Evolutionary conservation across 2,888 invertebrate species (phyloP).

Genomic region (Itoplectis maculator): DNA sequence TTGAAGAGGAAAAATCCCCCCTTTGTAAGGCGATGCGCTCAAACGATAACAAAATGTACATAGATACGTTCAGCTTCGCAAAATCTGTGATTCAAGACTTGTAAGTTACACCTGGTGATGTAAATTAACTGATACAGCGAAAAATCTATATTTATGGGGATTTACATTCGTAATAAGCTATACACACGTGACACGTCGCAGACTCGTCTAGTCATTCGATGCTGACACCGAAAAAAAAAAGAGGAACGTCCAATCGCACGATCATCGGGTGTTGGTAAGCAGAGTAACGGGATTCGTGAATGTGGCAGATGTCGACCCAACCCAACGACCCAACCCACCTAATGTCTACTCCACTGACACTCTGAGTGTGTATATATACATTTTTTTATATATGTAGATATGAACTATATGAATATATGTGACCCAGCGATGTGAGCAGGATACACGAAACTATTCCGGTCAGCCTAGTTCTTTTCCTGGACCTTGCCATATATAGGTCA

Average conservation of each 20-base stretch:
- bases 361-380: too few relatives aligned
- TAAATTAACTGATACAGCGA: not conserved
- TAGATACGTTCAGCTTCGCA: not conserved
- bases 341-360: conserved; percentile 57
- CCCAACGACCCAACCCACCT: conserved; percentile 73
- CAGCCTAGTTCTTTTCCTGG: conserved; percentile 69
- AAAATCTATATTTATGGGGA: not conserved
- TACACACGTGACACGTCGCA: not conserved
- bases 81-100: too few relatives aligned
- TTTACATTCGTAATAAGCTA: conserved; percentile 1
- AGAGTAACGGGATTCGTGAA: conserved; percentile 78
- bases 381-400: not conserved
- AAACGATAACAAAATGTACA: conserved; percentile 38
- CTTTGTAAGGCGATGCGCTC: conserved; percentile 40
- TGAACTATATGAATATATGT: conserved; percentile 31
- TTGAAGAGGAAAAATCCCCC: conserved; percentile 60
- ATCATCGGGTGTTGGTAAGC: conserved; percentile 69
- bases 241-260: conserved; percentile 50
- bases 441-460: conserved; percentile 71
- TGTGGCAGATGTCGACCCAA: conserved; percentile 77
- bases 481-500: conserved; percentile 11
- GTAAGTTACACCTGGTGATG: conserved; percentile 12
- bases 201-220: conserved; percentile 33
- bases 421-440: not conserved
- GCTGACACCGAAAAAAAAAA: conserved; percentile 57